Conservation (phyloP, 2,888 invertebrate genomes). For the Phengaris arion region DNA sequence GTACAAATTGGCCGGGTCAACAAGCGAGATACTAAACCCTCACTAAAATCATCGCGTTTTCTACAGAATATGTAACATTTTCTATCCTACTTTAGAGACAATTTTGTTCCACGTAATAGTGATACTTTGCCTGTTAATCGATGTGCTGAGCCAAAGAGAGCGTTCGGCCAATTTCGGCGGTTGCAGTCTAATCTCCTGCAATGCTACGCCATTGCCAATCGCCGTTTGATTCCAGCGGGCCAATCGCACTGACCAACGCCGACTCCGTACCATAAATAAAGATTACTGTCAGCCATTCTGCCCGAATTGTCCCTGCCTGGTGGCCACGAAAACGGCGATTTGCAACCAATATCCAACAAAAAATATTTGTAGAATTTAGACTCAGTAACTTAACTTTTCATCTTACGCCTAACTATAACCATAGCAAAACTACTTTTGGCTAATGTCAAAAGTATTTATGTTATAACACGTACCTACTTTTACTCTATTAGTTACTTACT, state of each 20-base stretch:
- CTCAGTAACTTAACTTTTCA: too few relatives aligned
- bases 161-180: slow-evolving; percentile 24
- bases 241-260: slow-evolving; percentile 37
- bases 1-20: too few relatives aligned
- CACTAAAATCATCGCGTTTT: too few relatives aligned
- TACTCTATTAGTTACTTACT: too few relatives aligned
- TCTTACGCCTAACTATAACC: too few relatives aligned
- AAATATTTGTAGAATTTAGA: not conserved
- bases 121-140: not conserved
- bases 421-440: too few relatives aligned
- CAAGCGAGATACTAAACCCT: too few relatives aligned
- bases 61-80: too few relatives aligned
- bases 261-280: slow-evolving; percentile 43
- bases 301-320: slow-evolving; percentile 38
- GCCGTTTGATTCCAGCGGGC: slow-evolving; percentile 37
- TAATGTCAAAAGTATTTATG: too few relatives aligned
- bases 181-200: slow-evolving; percentile 30
- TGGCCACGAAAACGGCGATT: slow-evolving; percentile 34
- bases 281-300: slow-evolving; percentile 41
- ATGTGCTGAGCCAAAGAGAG: slow-evolving; percentile 21
- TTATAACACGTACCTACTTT: too few relatives aligned
- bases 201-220: slow-evolving; percentile 32
- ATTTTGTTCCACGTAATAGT: too few relatives aligned
- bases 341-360: not conserved
- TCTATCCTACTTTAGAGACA: not conserved